Evolutionary conservation across 2,888 invertebrate genomes (phyloP).

Genomic region (Drosophila prostipennis): DNA sequence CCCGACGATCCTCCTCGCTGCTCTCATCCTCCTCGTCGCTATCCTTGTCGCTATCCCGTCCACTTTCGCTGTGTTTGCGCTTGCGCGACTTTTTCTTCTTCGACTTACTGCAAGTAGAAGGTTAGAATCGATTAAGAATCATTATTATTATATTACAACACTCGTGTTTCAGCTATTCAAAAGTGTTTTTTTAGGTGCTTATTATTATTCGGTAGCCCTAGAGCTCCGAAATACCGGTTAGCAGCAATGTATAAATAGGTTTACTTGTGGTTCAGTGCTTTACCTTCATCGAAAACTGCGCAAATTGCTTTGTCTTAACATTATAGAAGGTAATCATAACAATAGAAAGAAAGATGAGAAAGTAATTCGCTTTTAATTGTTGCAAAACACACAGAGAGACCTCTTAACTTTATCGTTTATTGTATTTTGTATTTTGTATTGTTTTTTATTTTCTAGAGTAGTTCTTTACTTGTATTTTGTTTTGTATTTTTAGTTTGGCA

Average conservation of each 20-base stretch:
- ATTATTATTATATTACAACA: too few species aligned
- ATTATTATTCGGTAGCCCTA: constrained; percentile 30
- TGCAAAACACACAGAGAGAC: constrained; percentile 65
- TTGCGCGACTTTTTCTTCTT: constrained; percentile 87
- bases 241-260: constrained; percentile 51
- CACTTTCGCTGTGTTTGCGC: constrained; percentile 85
- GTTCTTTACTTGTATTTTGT: constrained; percentile 14
- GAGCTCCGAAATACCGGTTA: constrained; percentile 33
- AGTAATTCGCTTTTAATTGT: constrained; percentile 83
- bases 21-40: constrained; percentile 82
- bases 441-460: too few species aligned
- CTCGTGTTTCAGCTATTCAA: constrained; percentile 4
- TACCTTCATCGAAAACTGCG: constrained; percentile 84
- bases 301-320: constrained; percentile 84
- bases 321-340: constrained; percentile 75
- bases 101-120: constrained; percentile 81
- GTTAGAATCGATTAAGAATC: background rate
- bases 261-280: constrained; percentile 79
- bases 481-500: constrained; percentile 10
- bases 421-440: constrained; percentile 17
- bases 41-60: constrained; percentile 83
- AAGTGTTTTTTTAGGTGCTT: constrained; percentile 26
- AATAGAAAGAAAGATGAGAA: constrained; percentile 84
- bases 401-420: constrained; percentile 54
- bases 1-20: constrained; percentile 83